Evolutionary conservation across 2,113 vertebrate genomes (phyloP), one percentile per base, ranked within the genome.

Genomic region (Lutjanus erythropterus): DNA sequence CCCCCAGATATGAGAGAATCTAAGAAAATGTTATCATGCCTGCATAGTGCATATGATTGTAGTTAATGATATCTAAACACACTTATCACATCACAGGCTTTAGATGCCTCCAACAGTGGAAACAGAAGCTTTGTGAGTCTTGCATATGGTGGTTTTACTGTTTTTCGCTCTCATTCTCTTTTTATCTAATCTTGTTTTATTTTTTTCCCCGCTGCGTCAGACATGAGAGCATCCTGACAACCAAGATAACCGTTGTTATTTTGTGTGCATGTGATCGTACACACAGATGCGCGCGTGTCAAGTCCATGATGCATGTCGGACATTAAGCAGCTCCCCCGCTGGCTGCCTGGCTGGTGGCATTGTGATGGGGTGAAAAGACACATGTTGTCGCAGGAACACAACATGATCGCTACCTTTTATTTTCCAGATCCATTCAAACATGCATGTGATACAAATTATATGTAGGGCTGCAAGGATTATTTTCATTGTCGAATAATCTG

Each of bases 271-370:
- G 61, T 65, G 72, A 52, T 67, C 42, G 62, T 52, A 52, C 73
- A 50, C 49, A 56, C 77, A 80, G 55, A 74, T 70, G 65, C 58
- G 27, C 52, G 64, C 62, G 50, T 84, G 83, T 82, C 50, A 58
- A 68, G 58, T 80, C 75, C 42, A 11, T 77, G 69, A 89, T 82
- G 75, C 81, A 80, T 83, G 85, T 88, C 64, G 12, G 81, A 85
- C 80, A 73, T 84, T 71, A 85, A 69, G 16, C 59, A 60, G 76
- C 83, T 71, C 78, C 83, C 85, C 84, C 64, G 78, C 86, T 72
- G 89, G 50, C 68, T 58, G 66, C 44, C 55, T 80, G 78, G 33
- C 60, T 75, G 75, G 60, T 37, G 39, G 77, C 23, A 35, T 61
- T n/a, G 62, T 61, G 78, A 81, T 37, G 46, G 41, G 78, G 74